Percentiles rank a stretch among this genome's conserved stretches.
These are phyloP conservation scores for Oophaga pumilio DNA, from an alignment of 2,113 vertebrate genomes.

Conservation along the genomic window DNA sequence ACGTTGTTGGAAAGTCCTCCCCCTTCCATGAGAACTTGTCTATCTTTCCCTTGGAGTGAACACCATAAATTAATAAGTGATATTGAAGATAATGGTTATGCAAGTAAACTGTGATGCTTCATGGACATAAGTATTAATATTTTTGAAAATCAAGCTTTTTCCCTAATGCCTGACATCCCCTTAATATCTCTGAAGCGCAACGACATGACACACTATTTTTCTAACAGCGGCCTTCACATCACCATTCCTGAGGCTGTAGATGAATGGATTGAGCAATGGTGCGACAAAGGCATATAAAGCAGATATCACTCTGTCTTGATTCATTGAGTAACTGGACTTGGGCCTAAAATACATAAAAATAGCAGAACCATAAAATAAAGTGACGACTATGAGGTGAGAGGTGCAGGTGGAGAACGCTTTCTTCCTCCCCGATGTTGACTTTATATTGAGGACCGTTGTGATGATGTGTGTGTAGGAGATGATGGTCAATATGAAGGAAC, in stretches of 20 bases:
- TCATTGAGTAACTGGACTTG: slow-evolving; percentile 16
- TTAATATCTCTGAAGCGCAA: not conserved
- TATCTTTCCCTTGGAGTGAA: too few species aligned
- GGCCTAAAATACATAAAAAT: slow-evolving; percentile 48
- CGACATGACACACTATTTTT: slow-evolving; percentile 1
- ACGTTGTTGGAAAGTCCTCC: too few species aligned
- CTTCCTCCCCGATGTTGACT: slow-evolving; percentile 8
- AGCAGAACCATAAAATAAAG: slow-evolving; percentile 49
- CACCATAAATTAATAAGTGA: too few species aligned
- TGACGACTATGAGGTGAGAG: slow-evolving; percentile 42
- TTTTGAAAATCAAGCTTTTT: not conserved
- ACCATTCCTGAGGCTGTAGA: slow-evolving; percentile 43
- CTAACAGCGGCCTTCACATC: slow-evolving; percentile 39
- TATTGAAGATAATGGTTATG: too few species aligned
- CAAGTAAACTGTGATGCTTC: not conserved
- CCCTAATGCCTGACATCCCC: not conserved
- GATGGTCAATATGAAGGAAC: slow-evolving; percentile 25
- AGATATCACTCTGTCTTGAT: slow-evolving; percentile 35
- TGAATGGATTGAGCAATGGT: slow-evolving; percentile 42
- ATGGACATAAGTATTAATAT: not conserved
- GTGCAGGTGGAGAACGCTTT: slow-evolving; percentile 41
- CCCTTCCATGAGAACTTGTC: too few species aligned
- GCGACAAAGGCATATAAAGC: slow-evolving; percentile 38
- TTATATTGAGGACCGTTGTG: slow-evolving; percentile 21
- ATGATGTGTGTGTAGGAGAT: slow-evolving; percentile 34